These are phyloP conservation scores for Noctilio leporinus DNA, from an alignment of 2,113 vertebrate species.

Conservation along the genomic window DNA sequence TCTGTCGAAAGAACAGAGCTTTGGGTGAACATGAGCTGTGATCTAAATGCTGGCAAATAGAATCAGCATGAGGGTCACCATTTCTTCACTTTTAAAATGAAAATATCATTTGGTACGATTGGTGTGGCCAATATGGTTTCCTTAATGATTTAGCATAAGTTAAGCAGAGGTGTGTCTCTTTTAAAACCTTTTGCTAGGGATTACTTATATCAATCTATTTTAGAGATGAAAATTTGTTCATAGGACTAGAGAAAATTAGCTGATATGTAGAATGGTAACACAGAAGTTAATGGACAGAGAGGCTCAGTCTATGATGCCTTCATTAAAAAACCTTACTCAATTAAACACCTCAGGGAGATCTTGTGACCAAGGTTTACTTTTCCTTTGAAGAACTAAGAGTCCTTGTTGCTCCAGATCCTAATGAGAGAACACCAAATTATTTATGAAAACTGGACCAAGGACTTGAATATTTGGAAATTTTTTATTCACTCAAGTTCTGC, in stretches of 20 bases:
- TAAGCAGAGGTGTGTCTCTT: neutral
- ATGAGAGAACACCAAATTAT: neutral
- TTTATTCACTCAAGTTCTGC: neutral
- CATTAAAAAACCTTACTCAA: neutral
- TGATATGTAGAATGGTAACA: neutral
- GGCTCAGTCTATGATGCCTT: neutral
- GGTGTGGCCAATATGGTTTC: neutral
- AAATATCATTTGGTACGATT: neutral
- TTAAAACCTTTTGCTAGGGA: neutral
- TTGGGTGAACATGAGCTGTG: neutral
- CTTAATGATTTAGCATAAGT: neutral
- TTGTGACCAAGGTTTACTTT: neutral
- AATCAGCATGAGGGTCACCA: neutral
- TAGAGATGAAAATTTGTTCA: neutral
- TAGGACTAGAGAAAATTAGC: neutral
- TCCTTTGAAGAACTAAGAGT: neutral
- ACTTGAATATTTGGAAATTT: neutral
- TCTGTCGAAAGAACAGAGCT: neutral
- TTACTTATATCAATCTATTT: neutral
- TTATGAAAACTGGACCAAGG: neutral
- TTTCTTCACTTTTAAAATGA: neutral
- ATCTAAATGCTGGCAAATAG: neutral
- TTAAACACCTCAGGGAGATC: neutral
- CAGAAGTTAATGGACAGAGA: neutral
- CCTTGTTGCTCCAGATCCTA: neutral